phyloP scores from a whole-genome alignment of 2,888 invertebrate species.

The Chaitophorus viminalis region DNA sequence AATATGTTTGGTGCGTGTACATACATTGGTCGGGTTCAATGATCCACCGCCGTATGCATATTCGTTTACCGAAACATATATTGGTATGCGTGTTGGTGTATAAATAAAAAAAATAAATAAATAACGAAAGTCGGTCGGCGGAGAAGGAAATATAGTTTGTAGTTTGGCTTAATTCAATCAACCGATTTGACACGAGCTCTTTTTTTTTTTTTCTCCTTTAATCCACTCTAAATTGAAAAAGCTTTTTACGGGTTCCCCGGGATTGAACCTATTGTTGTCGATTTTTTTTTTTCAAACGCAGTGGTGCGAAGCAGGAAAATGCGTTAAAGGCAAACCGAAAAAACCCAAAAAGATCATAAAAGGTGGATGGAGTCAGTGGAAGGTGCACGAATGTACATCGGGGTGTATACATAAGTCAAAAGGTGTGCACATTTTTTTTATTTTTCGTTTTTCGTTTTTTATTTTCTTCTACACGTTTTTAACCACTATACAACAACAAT shows the following conservation, averaged over 20 bases:
- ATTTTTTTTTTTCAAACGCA: slow-evolving; percentile 66
- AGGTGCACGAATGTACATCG: slow-evolving; percentile 72
- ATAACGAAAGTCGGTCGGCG: not conserved
- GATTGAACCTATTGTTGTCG: slow-evolving; percentile 51
- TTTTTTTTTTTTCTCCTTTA: slow-evolving; percentile 39
- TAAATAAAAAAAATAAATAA: slow-evolving; percentile 2
- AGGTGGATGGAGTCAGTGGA: slow-evolving; percentile 77
- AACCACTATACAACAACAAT: not conserved
- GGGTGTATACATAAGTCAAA: slow-evolving; percentile 75
- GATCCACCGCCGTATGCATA: not conserved
- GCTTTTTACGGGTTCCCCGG: slow-evolving; percentile 40
- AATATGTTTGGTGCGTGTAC: not conserved
- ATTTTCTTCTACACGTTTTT: not conserved
- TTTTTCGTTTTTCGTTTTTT: not conserved
- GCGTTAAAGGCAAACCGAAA: slow-evolving; percentile 69
- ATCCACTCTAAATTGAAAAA: slow-evolving; percentile 53
- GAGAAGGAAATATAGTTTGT: slow-evolving; percentile 8
- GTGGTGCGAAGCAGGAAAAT: slow-evolving; percentile 78
- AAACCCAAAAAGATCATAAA: slow-evolving; percentile 67
- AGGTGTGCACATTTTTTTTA: slow-evolving; percentile 67
- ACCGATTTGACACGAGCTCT: slow-evolving; percentile 43
- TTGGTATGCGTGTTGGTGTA: too few relatives aligned
- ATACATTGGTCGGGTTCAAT: not conserved
- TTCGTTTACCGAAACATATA: not conserved
- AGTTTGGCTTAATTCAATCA: slow-evolving; percentile 44